Base-by-base conservation (phyloP, 2,888 invertebrate species). In the Drosophila neonasuta region DNA sequence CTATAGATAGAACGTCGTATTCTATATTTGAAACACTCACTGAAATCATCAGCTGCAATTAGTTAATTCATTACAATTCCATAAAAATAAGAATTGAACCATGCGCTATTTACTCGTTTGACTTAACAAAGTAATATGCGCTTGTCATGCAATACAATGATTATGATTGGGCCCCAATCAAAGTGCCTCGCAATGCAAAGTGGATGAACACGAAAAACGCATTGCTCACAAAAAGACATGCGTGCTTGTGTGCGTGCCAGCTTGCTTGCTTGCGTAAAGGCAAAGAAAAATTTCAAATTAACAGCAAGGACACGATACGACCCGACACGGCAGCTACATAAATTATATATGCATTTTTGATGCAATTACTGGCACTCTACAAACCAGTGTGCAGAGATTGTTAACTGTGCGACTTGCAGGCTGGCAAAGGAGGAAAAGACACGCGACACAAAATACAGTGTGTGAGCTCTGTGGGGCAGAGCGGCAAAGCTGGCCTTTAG, bases 141-240 rank as follows among this genome's bases (percentile, higher is more conserved):
- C 59, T 82, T 78, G 82, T 71, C 81, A 81, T 81, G 81, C 81
- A 82, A 81, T 85, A 51, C 61, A 71, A 71, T 70, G 85, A 81
- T 81, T 81, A 81, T 74, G 62, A 36, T 56, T 34, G 45, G 11
- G 34, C 45, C 70, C 49, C 70, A 73, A 66, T 73, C 73, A 70
- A 45, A 63, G 29, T 56, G n/a, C 36, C 36, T n/a, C 58, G 9
- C 32, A 42, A 13, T 50, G 50, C 59, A 44, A 44, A 36, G 49
- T 32, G 30, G 17, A 20, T 41, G 45, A 63, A 68, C 52, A 44
- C 45, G 29, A 61, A 61, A 32, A 29, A 50, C 55, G 46, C 55
- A 58, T 55, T 68, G 24, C 24, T 56, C 9, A 54, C 51, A 24
- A 45, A 51, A 62, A 44, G 15, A 36, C 36, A 36, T 36, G 36